phyloP scores from a whole-genome alignment of 1,140 invertebrate species.

The Nebria ingens region DNA sequence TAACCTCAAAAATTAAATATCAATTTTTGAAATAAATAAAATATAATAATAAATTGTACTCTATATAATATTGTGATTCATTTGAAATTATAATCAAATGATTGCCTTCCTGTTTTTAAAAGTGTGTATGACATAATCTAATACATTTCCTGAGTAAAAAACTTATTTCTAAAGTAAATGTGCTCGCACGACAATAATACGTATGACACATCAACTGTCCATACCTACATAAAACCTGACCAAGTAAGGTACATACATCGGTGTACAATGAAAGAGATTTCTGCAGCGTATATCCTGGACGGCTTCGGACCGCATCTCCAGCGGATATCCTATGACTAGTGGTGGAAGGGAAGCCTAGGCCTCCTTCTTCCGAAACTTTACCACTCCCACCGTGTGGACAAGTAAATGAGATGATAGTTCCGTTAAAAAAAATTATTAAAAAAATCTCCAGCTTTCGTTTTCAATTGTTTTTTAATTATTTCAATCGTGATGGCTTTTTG shows the following conservation, averaged over 20 bases:
- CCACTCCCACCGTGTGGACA: neutral
- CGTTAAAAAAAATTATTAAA: neutral
- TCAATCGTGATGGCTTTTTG: neutral
- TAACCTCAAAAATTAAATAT: too few species aligned
- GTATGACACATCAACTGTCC: neutral
- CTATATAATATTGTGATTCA: too few species aligned
- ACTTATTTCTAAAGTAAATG: too few species aligned
- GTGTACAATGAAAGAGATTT: neutral
- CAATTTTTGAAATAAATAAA: too few species aligned
- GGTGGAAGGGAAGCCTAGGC: neutral
- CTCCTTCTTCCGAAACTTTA: neutral
- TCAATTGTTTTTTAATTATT: neutral
- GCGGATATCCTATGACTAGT: constrained; percentile 15
- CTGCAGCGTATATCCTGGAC: constrained; percentile 17
- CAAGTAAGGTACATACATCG: neutral
- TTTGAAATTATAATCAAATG: too few species aligned
- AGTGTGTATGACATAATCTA: too few species aligned
- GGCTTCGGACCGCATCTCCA: constrained; percentile 16
- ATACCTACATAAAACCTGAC: neutral
- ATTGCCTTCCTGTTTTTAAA: too few species aligned
- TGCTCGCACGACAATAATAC: neutral
- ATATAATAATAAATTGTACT: too few species aligned
- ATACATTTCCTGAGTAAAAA: neutral
- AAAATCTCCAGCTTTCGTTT: neutral
- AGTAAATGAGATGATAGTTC: constrained; percentile 1